These are phyloP conservation scores for Rhopalosiphum nymphaeae DNA, from an alignment of 2,888 invertebrate species.

Conservation along the genomic window DNA sequence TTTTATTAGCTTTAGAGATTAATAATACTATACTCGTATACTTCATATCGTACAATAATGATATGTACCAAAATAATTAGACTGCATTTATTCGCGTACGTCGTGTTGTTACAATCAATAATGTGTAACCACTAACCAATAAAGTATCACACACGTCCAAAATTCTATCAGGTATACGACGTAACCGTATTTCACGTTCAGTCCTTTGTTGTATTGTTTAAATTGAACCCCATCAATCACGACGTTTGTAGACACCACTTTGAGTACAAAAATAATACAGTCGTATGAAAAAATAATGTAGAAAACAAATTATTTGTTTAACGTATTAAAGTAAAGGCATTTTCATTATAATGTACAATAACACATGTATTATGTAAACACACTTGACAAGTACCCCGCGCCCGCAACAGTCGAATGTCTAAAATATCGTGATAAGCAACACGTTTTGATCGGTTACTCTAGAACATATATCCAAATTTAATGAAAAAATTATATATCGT, in stretches of 20 bases:
- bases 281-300: not conserved
- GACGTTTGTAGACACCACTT: not conserved
- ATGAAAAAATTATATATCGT: too few relatives aligned
- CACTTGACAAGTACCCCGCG: not conserved
- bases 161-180: not conserved
- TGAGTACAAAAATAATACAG: not conserved
- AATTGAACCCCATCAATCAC: not conserved
- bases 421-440: not conserved
- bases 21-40: not conserved
- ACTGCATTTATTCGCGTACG: not conserved
- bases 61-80: not conserved
- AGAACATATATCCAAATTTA: too few relatives aligned
- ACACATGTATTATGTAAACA: not conserved
- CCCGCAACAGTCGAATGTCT: not conserved
- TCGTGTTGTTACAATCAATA: not conserved
- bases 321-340: not conserved
- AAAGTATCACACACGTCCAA: not conserved
- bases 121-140: not conserved
- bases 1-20: too few relatives aligned
- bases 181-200: not conserved
- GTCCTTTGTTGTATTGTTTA: not conserved
- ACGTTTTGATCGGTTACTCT: not conserved
- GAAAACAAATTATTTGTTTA: not conserved
- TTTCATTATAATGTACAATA: not conserved
- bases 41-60: not conserved